These are phyloP conservation scores for Crocuta crocuta DNA, from an alignment of 2,113 vertebrate species.

Conservation along the genomic window DNA sequence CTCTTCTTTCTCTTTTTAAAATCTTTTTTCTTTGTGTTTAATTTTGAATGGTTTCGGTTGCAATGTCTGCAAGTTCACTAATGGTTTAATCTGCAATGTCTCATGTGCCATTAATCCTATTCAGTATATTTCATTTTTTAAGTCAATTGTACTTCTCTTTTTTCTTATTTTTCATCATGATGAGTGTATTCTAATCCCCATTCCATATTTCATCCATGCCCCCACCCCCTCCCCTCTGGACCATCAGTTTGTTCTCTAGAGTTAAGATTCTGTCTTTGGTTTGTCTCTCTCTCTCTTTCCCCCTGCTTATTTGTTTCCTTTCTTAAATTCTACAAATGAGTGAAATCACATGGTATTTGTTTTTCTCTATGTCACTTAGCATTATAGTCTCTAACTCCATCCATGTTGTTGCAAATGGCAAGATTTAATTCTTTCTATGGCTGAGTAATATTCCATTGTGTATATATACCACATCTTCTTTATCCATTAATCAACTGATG, in stretches of 20 bases:
- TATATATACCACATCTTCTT: not conserved
- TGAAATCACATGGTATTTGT: not conserved
- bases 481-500: not conserved
- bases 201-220: not conserved
- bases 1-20: not conserved
- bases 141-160: not conserved
- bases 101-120: not conserved
- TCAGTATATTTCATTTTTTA: not conserved
- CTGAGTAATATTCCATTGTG: not conserved
- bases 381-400: not conserved
- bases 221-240: not conserved
- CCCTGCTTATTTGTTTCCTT: not conserved
- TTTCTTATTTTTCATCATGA: not conserved
- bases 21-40: not conserved
- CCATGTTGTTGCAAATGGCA: not conserved
- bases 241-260: not conserved
- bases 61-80: not conserved
- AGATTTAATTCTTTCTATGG: not conserved
- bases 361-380: not conserved
- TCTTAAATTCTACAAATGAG: not conserved
- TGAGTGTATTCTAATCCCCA: not conserved
- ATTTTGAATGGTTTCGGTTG: not conserved
- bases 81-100: not conserved
- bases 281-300: not conserved
- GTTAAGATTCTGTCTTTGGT: not conserved